A percentile compares a stretch with the other conserved stretches of the same genome.
phyloP scores from a whole-genome alignment of 1,140 invertebrate genomes.

The Calliphora vicina region DNA sequence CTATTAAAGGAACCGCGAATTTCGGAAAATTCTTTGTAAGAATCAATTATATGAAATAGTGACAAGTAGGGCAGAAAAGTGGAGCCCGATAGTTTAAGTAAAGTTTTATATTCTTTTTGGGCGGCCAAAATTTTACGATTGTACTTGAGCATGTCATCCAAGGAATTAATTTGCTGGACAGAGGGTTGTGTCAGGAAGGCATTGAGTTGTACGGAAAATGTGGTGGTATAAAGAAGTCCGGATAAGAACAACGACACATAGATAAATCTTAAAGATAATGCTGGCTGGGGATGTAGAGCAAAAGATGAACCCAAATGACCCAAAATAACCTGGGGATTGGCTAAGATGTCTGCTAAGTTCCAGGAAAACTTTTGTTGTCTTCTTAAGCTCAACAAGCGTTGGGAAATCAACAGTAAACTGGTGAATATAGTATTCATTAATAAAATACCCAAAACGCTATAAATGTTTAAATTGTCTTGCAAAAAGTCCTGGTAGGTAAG shows the following conservation, averaged over 20 bases:
- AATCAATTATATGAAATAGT: neutral
- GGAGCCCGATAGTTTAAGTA: neutral
- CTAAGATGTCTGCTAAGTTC: neutral
- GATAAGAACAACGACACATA: neutral
- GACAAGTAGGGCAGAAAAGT: neutral
- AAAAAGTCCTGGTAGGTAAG: constrained; percentile 7
- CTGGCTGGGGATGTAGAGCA: neutral
- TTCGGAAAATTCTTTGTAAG: constrained; percentile 8
- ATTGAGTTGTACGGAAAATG: constrained; percentile 16
- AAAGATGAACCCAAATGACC: constrained; percentile 16
- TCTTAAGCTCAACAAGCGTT: neutral
- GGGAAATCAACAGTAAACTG: neutral
- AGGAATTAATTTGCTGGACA: neutral
- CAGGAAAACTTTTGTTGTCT: neutral
- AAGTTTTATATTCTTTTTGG: neutral
- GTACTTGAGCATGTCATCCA: constrained; percentile 17
- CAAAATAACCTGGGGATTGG: constrained; percentile 14
- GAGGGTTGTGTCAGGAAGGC: neutral
- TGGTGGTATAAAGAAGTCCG: neutral
- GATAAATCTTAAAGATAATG: neutral
- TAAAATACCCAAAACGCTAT: neutral
- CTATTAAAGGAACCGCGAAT: neutral
- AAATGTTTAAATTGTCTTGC: neutral
- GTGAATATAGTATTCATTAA: constrained; percentile 4
- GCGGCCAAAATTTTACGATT: neutral